A percentile compares a stretch with the other conserved stretches of the same genome.
phyloP scores from a whole-genome alignment of 1,140 invertebrate species.

The Pseudoatta argentina region DNA sequence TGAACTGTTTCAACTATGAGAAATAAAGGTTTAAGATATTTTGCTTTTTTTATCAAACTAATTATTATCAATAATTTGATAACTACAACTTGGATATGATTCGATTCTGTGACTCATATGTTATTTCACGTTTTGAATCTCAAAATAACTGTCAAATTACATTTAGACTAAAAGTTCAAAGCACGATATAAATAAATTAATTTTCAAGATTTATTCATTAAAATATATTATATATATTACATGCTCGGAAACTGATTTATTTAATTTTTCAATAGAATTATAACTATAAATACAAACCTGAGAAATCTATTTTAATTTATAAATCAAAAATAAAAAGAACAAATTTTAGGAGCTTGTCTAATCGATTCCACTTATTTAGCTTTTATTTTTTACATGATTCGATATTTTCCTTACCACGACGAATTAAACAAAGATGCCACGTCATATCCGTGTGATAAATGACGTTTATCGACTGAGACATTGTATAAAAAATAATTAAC shows the following conservation, averaged over 20 bases:
- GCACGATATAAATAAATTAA: too few species aligned
- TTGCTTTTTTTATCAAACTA: too few species aligned
- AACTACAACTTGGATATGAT: too few species aligned
- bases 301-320: slow-evolving; percentile 9
- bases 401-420: not conserved
- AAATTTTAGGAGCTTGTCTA: not conserved
- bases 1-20: too few species aligned
- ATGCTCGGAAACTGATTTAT: not conserved
- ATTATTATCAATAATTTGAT: too few species aligned
- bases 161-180: not conserved
- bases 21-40: too few species aligned
- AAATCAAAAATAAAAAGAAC: not conserved
- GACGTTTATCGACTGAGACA: slow-evolving; percentile 14
- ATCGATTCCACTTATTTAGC: not conserved
- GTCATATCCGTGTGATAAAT: slow-evolving; percentile 57
- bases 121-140: too few species aligned
- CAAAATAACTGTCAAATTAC: not conserved
- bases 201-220: not conserved
- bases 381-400: slow-evolving; percentile 14
- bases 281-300: not conserved
- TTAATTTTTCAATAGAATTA: not conserved
- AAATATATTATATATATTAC: not conserved
- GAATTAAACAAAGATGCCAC: slow-evolving; percentile 17
- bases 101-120: too few species aligned
- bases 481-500: slow-evolving; percentile 44